phyloP scores from a whole-genome alignment of 2,113 vertebrate species.

The Salvelinus namaycush region DNA sequence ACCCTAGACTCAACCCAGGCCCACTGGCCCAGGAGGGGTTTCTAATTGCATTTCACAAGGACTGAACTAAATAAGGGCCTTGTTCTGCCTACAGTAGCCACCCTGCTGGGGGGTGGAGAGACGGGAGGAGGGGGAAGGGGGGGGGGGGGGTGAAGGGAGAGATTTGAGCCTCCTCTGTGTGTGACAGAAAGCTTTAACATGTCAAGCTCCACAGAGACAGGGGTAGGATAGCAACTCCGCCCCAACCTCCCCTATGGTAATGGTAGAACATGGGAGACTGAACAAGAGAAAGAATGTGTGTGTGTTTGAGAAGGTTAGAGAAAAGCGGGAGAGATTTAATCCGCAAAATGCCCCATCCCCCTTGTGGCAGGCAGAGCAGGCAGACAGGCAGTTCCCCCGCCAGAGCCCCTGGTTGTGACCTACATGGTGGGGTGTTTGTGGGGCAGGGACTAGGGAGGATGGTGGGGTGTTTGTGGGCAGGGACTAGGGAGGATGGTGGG shows the following conservation, averaged over 20 bases:
- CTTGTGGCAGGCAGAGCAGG: background rate
- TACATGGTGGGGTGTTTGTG: constrained; percentile 54
- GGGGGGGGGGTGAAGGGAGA: background rate
- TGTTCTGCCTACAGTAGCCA: constrained; percentile 68
- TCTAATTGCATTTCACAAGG: constrained; percentile 79
- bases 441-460: constrained; percentile 43
- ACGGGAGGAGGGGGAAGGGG: background rate
- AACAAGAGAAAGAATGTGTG: constrained; percentile 24
- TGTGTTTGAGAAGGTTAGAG: background rate
- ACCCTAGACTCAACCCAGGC: constrained; percentile 50
- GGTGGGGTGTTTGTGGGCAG: too few relatives aligned
- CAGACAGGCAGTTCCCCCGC: background rate
- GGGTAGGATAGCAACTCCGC: constrained; percentile 21
- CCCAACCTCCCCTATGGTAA: constrained; percentile 38
- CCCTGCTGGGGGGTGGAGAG: constrained; percentile 41
- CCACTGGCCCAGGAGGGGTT: constrained; percentile 66
- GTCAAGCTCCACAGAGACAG: constrained; percentile 49
- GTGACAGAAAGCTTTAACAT: constrained; percentile 60
- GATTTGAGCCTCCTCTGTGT: constrained; percentile 39
- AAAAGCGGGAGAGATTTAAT: constrained; percentile 25
- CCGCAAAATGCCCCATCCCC: constrained; percentile 6
- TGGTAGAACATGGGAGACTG: constrained; percentile 46
- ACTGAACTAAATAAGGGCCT: constrained; percentile 71
- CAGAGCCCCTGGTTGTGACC: constrained; percentile 48
- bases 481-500: too few relatives aligned